Evolutionary conservation across 37 sponge, comb jelly and placozoan species (phyloP).

Genomic region (Haliclona indistincta): DNA sequence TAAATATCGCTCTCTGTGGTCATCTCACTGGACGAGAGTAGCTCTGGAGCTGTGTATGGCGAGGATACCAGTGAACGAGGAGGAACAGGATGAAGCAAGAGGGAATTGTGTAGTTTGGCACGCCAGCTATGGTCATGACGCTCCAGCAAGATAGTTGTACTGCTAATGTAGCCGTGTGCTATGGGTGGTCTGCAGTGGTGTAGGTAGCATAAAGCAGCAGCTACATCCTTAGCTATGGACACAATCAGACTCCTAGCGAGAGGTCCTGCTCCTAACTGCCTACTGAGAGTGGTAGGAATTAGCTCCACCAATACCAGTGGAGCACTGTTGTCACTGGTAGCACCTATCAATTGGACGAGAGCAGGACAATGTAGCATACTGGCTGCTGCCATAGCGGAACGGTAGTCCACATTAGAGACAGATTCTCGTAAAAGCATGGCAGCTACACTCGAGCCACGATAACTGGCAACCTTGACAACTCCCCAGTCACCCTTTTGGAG

Average conservation of each 20-base stretch:
- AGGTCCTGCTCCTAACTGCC: background rate
- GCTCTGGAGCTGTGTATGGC: constrained; percentile 1
- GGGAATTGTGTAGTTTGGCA: background rate
- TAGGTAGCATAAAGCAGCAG: background rate
- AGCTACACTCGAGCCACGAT: background rate
- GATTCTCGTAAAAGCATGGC: background rate
- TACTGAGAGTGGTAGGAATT: background rate
- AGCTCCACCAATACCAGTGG: background rate
- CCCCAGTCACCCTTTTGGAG: background rate
- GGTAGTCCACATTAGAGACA: background rate
- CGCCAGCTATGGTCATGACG: background rate
- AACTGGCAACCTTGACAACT: background rate
- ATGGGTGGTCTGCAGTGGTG: background rate
- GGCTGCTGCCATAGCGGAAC: background rate
- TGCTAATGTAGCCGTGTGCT: background rate
- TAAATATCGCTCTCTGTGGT: background rate
- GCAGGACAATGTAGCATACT: constrained; percentile 1
- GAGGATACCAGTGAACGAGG: background rate
- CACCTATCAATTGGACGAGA: constrained; percentile 1
- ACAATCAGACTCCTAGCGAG: background rate
- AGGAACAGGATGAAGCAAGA: background rate
- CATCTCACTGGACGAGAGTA: background rate
- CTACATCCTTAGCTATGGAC: background rate
- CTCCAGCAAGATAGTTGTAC: background rate
- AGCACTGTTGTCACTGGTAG: background rate